Percentiles rank a stretch among this genome's conserved stretches.
Evolutionary conservation across 2,888 invertebrate species (phyloP).

Genomic region (Diarsia brunnea): DNA sequence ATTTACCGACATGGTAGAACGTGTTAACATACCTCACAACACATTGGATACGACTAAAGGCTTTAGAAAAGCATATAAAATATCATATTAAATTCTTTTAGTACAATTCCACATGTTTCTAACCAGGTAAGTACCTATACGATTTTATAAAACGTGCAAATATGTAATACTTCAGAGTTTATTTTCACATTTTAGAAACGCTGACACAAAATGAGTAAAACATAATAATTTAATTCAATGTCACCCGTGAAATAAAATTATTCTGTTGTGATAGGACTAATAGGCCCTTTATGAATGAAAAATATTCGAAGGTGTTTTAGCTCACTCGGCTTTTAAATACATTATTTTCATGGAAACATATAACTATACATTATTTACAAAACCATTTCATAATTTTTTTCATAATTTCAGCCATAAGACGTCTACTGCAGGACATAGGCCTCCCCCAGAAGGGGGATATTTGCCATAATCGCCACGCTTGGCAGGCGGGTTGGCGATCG

Average conservation of each 20-base stretch:
- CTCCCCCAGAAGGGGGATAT: too few species aligned
- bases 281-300: not conserved
- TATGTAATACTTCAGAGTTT: slow-evolving; percentile 13
- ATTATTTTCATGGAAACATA: not conserved
- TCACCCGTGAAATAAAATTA: slow-evolving; percentile 18
- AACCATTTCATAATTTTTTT: too few species aligned
- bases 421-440: too few species aligned
- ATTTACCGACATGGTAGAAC: slow-evolving; percentile 14
- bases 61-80: slow-evolving; percentile 18
- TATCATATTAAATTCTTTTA: slow-evolving; percentile 33
- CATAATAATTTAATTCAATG: slow-evolving; percentile 40
- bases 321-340: not conserved
- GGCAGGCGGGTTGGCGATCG: too few species aligned
- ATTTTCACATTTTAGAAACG: slow-evolving; percentile 1
- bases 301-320: not conserved
- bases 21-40: slow-evolving; percentile 23
- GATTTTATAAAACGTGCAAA: slow-evolving; percentile 28
- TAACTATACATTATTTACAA: not conserved
- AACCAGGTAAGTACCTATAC: slow-evolving; percentile 8
- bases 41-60: slow-evolving; percentile 38
- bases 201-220: not conserved
- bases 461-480: too few species aligned
- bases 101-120: slow-evolving; percentile 9
- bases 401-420: too few species aligned
- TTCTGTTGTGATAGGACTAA: slow-evolving; percentile 22